A percentile compares a stretch with the other conserved stretches of the same genome.
These are phyloP conservation scores for Oscheius myriophilus DNA, from an alignment of 2,888 invertebrate species.

Conservation along the genomic window DNA sequence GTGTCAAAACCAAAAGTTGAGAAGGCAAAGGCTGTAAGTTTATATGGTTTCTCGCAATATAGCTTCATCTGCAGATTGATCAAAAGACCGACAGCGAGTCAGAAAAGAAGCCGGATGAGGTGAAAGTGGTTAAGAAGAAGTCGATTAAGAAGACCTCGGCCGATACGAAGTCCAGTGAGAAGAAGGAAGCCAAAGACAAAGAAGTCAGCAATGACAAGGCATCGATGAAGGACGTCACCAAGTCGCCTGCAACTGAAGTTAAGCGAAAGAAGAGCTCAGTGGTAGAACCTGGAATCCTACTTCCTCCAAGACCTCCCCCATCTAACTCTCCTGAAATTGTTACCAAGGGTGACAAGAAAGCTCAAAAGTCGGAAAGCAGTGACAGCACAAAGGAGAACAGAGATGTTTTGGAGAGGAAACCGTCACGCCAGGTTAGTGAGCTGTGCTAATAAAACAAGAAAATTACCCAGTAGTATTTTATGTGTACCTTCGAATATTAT, in stretches of 20 bases:
- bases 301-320: not conserved
- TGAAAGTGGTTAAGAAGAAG: slow-evolving; percentile 22
- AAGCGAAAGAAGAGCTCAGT: slow-evolving; percentile 12
- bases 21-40: slow-evolving; percentile 1
- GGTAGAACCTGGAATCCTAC: not conserved
- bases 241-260: not conserved
- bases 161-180: slow-evolving; percentile 8
- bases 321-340: not conserved
- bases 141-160: slow-evolving; percentile 7
- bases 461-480: too few species aligned
- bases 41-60: slow-evolving; percentile 1
- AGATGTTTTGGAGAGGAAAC: slow-evolving; percentile 33
- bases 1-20: not conserved
- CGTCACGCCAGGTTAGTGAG: slow-evolving; percentile 41
- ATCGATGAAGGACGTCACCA: not conserved
- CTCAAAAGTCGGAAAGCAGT: slow-evolving; percentile 30
- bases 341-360: slow-evolving; percentile 19
- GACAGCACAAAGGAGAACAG: slow-evolving; percentile 38
- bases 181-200: slow-evolving; percentile 11
- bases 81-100: too few species aligned
- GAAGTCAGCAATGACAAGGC: slow-evolving; percentile 8
- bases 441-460: too few species aligned
- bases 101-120: slow-evolving; percentile 6
- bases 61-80: not conserved
- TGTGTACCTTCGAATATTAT: too few species aligned